Percentiles rank a stretch among this genome's conserved stretches.
phyloP scores from a whole-genome alignment of 2,888 invertebrate genomes.

The Epinotia nisella region DNA sequence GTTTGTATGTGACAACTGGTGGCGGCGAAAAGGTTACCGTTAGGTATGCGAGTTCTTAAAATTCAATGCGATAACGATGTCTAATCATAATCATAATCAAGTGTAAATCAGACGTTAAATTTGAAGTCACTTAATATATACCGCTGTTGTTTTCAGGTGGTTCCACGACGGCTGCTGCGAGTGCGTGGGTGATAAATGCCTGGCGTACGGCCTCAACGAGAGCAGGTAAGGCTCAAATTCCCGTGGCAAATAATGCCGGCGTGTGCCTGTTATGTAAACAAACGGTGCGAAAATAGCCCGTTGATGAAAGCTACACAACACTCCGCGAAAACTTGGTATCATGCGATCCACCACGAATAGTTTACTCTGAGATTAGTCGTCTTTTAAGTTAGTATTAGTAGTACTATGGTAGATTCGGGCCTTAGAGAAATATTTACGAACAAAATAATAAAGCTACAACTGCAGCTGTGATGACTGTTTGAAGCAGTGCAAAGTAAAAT shows the following conservation, averaged over 20 bases:
- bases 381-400: no score
- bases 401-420: no score
- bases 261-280: slow-evolving; percentile 38
- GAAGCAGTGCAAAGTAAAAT: no score
- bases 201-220: slow-evolving; percentile 95
- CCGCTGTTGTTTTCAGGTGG: slow-evolving; percentile 88
- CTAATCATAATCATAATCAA: no score
- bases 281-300: slow-evolving; percentile 39
- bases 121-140: not conserved
- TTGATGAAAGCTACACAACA: slow-evolving; percentile 35
- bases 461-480: no score
- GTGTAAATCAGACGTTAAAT: not conserved
- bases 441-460: no score
- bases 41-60: no score
- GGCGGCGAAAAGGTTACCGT: no score
- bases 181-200: slow-evolving; percentile 94
- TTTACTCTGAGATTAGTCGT: not conserved
- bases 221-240: slow-evolving; percentile 84
- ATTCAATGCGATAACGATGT: no score
- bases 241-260: slow-evolving; percentile 30
- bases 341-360: not conserved
- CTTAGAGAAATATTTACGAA: no score
- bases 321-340: slow-evolving; percentile 10
- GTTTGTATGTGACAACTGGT: no score
- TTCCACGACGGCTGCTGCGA: slow-evolving; percentile 98